Evolutionary conservation across 1,140 invertebrate species (phyloP).

Genomic region (Camponotus floridanus): DNA sequence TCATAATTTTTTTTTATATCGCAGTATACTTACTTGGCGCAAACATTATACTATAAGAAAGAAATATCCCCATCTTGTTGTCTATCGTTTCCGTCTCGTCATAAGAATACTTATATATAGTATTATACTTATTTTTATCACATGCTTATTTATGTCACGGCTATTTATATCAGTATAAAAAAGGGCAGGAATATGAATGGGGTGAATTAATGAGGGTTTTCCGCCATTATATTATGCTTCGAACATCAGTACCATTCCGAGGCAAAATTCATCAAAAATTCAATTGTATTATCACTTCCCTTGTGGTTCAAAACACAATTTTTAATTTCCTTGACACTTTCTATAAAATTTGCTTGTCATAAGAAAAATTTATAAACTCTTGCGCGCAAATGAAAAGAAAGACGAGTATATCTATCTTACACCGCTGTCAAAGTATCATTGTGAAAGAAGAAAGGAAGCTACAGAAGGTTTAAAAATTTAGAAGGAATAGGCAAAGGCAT

Average conservation of each 20-base stretch:
- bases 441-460: background rate
- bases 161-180: background rate
- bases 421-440: background rate
- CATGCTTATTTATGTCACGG: slow-evolving; percentile 27
- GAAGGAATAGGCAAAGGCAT: slow-evolving; percentile 18
- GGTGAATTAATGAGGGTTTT: background rate
- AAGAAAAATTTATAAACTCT: slow-evolving; percentile 21
- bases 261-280: slow-evolving; percentile 10
- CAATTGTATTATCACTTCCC: slow-evolving; percentile 27
- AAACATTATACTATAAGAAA: slow-evolving; percentile 30
- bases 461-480: slow-evolving; percentile 1
- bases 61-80: slow-evolving; percentile 29
- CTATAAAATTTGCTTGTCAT: slow-evolving; percentile 19
- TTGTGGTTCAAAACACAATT: background rate
- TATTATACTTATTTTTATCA: slow-evolving; percentile 41
- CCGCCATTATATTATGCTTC: background rate
- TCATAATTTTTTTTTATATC: slow-evolving; percentile 33
- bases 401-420: background rate
- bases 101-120: slow-evolving; percentile 34
- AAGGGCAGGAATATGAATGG: slow-evolving; percentile 13
- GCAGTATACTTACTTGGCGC: slow-evolving; percentile 8
- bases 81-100: slow-evolving; percentile 4
- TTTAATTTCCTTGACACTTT: slow-evolving; percentile 22
- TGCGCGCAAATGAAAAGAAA: background rate
- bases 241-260: background rate